These are phyloP conservation scores for Lacerta bilineata DNA, from an alignment of 2,797 vertebrate genomes.

Conservation along the genomic window DNA sequence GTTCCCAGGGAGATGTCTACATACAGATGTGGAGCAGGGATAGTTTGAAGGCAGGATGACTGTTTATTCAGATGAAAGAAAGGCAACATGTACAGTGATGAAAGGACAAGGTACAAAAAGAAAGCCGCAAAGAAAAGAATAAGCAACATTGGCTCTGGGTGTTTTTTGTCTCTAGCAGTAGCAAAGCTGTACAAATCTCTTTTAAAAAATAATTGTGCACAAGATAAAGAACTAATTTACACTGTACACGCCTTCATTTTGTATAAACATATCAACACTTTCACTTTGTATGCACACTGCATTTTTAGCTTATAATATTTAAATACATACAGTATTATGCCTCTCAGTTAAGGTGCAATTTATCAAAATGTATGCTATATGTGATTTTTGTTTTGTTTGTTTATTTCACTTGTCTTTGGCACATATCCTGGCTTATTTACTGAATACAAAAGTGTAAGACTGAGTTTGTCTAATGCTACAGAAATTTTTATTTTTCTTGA, in stretches of 20 bases:
- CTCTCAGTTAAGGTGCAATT: slow-evolving; percentile 69
- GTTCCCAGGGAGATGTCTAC: not conserved
- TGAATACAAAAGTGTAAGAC: slow-evolving; percentile 66
- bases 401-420: slow-evolving; percentile 76
- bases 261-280: slow-evolving; percentile 69
- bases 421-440: slow-evolving; percentile 69
- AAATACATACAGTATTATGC: slow-evolving; percentile 66
- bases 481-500: slow-evolving; percentile 51
- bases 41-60: slow-evolving; percentile 43
- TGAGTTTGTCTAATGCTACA: slow-evolving; percentile 53
- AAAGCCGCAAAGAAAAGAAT: slow-evolving; percentile 46
- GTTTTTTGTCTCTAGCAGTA: slow-evolving; percentile 40
- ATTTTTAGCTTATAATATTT: slow-evolving; percentile 63
- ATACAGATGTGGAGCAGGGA: slow-evolving; percentile 28
- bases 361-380: slow-evolving; percentile 66
- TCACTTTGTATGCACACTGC: slow-evolving; percentile 62
- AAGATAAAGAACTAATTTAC: slow-evolving; percentile 59
- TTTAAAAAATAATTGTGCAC: slow-evolving; percentile 49
- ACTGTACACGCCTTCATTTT: slow-evolving; percentile 67
- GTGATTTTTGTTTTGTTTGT: slow-evolving; percentile 37
- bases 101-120: slow-evolving; percentile 60
- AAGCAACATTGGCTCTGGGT: slow-evolving; percentile 33
- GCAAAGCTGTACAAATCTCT: slow-evolving; percentile 48
- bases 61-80: slow-evolving; percentile 68
- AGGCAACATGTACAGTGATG: slow-evolving; percentile 62